Conservation (phyloP, 2,113 vertebrate genomes). For the Sphaerodactylus townsendi region DNA sequence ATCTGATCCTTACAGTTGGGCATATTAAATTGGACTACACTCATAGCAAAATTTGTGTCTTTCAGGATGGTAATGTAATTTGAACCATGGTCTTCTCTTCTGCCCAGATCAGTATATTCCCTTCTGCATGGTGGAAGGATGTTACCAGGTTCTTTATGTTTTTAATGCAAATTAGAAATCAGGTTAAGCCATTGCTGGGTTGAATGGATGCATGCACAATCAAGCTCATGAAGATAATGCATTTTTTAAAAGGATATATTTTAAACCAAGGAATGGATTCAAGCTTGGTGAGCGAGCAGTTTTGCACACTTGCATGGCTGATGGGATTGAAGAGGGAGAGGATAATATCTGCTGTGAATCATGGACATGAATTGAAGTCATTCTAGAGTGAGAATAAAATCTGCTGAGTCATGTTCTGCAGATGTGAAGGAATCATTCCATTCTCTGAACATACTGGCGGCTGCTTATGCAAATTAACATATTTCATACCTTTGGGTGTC, state of each 20-base stretch:
- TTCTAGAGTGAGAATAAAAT: conserved; percentile 8
- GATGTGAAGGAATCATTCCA: conserved; percentile 16
- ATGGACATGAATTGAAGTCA: not conserved
- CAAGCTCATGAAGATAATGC: not conserved
- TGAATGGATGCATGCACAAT: not conserved
- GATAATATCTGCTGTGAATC: conserved; percentile 9
- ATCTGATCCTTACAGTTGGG: no score
- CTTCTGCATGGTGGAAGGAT: not conserved
- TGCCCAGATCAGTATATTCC: not conserved
- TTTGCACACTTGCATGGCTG: not conserved
- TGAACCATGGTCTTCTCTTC: not conserved
- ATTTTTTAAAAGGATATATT: not conserved
- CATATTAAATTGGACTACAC: no score
- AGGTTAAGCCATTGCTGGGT: not conserved
- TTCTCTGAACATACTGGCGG: conserved; percentile 32
- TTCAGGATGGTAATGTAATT: not conserved
- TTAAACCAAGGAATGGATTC: not conserved
- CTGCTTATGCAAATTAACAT: conserved; percentile 58
- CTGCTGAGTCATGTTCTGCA: not conserved
- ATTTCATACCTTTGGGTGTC: conserved; percentile 42
- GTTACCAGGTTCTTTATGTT: not conserved
- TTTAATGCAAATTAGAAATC: not conserved
- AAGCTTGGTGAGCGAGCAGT: not conserved
- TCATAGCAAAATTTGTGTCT: no score
- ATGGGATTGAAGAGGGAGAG: not conserved